Percentiles rank a stretch among this genome's conserved stretches.
phyloP scores from a whole-genome alignment of 2,113 vertebrate genomes.

The Syngnathoides biaculeatus region DNA sequence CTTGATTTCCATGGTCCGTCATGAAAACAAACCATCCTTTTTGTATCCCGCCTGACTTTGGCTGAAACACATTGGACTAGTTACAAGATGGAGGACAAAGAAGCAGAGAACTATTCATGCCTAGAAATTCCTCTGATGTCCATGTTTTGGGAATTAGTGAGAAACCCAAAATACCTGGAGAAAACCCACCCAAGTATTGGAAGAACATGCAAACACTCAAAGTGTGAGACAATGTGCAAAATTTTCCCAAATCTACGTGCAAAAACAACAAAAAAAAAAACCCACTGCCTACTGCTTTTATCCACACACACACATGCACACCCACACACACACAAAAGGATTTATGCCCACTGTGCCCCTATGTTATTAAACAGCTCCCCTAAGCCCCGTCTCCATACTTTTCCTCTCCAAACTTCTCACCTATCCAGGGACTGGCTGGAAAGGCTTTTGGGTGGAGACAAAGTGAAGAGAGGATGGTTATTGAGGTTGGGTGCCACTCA shows the following conservation, averaged over 20 bases:
- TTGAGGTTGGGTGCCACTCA: conserved; percentile 36
- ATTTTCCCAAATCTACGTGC: neutral
- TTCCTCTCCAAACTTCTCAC: conserved; percentile 7
- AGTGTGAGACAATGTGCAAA: neutral
- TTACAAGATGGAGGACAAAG: too few relatives aligned
- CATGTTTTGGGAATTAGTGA: too few relatives aligned
- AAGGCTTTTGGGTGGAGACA: conserved; percentile 25
- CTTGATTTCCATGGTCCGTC: too few relatives aligned
- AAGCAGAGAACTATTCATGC: too few relatives aligned
- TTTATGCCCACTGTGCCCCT: conserved; percentile 3
- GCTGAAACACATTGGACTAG: too few relatives aligned
- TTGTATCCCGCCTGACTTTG: too few relatives aligned
- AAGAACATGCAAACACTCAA: neutral
- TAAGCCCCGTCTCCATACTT: conserved; percentile 3
- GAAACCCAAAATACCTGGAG: too few relatives aligned
- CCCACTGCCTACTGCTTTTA: neutral
- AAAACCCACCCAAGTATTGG: neutral
- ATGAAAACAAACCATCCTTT: too few relatives aligned
- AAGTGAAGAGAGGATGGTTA: conserved; percentile 32
- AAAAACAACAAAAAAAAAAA: too few relatives aligned
- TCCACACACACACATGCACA: neutral
- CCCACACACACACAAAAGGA: neutral
- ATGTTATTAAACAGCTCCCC: conserved; percentile 37
- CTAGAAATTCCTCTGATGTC: too few relatives aligned
- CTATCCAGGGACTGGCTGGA: conserved; percentile 30